Evolutionary conservation across 2,888 invertebrate species (phyloP), one percentile per base, ranked within the genome.

Genomic region (Lumbricus terrestris): DNA sequence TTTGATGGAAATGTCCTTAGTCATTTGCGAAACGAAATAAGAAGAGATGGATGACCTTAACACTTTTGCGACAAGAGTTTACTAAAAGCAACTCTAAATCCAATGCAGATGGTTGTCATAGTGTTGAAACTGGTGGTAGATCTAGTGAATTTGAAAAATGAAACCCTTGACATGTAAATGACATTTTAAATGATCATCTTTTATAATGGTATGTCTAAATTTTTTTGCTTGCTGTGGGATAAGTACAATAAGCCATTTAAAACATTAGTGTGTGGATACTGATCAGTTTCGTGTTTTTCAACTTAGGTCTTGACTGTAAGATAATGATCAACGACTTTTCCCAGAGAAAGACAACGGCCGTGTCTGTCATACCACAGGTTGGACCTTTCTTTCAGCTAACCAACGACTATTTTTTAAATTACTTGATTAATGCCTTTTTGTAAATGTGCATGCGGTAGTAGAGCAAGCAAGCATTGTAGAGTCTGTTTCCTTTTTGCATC

Each of bases 311-410:
- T 85, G 85, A 85, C 16, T 85, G 85, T 85, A 85, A 85, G 35
- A 85, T 85, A 85, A 85, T 85, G 35, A 85, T 85, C 85, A 85
- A 85, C 85, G 34, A 85, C 37, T 85, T 85, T 85, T 34, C 37
- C 16, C 34, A 37, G 37, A 34, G 85, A 35, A 85, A 85, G 85
- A 34, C 85, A 29, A 37, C 37, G 18, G 37, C 85, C 8, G 20
- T 85, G 23, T 85, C 85, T 35, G 35, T 37, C 37, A 85, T 85
- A 35, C 85, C 85, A 35, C 85, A 85, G 85, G 85, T 85, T 35
- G 23, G 20, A 6, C 15, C 6, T 85, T 85, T 69, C 29, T 11
- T 1, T 23, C 54, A 29, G 13, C 54, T 23, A 54, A 54, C 11
- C 54, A 54, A 1, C 23, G 29, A 54, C 29, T 29, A 54, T 23